Evolutionary conservation across 2,797 vertebrate species (phyloP).

Genomic region (Xiphorhynchus erythropygius): DNA sequence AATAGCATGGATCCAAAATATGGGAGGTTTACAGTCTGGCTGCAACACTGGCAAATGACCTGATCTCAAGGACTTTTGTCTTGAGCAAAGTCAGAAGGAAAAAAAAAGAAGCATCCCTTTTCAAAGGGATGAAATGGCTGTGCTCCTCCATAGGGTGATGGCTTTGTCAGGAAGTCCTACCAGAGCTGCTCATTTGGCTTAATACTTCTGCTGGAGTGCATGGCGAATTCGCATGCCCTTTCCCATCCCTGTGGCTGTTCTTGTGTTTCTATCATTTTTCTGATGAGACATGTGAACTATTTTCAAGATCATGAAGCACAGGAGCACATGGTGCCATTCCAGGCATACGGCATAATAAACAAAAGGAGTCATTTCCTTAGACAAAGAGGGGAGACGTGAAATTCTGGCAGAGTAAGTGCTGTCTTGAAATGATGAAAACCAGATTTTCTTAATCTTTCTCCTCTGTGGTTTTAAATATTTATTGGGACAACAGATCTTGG

Average conservation of each 20-base stretch:
- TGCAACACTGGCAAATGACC: not conserved
- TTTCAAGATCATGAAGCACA: not conserved
- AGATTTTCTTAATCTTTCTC: not conserved
- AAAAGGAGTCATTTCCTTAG: not conserved
- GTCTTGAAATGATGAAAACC: not conserved
- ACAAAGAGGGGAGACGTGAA: not conserved
- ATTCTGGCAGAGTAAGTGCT: not conserved
- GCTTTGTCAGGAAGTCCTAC: not conserved
- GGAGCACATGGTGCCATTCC: not conserved
- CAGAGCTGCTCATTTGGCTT: not conserved
- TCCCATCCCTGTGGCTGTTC: not conserved
- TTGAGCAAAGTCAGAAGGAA: not conserved
- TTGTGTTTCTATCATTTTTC: not conserved
- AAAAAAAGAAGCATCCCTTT: not conserved
- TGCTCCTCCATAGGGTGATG: not conserved
- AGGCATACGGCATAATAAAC: rapidly evolving
- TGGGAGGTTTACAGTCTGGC: rapidly evolving
- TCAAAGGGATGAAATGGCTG: not conserved
- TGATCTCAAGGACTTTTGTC: not conserved
- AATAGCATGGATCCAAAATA: not conserved
- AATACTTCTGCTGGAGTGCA: not conserved
- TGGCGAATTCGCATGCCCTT: not conserved
- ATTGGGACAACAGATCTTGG: not conserved
- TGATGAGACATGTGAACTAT: not conserved
- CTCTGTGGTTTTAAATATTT: not conserved